Base-by-base conservation (phyloP, 2,797 vertebrate species). In the Meda fulgida region DNA sequence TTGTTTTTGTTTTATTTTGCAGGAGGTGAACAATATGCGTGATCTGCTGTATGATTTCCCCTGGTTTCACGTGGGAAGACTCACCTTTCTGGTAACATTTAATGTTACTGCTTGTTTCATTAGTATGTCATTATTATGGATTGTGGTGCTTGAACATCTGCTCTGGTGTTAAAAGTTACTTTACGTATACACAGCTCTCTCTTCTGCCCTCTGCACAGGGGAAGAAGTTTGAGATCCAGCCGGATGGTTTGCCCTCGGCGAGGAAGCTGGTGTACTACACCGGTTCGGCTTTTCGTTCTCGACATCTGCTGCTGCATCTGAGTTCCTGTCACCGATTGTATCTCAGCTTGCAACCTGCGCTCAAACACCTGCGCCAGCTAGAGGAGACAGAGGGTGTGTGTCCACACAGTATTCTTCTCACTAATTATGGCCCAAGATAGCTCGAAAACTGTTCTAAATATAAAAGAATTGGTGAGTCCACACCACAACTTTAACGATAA, bases 201-300 rank as follows among this genome's bases (percentile, higher is more conserved):
- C 69, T 82, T 31, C 81, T 80, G 80, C 80, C 67, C 75, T 90
- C 55, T 86, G 65, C 71, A 38, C 91, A 99, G 97, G 97, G 97
- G 1, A 97, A 97, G 89, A 97, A 95, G 92, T 97, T 98, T 80
- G 96, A 97, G 94, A 97, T 98, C 92, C 96, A 96, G 90, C 97
- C 96, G 29, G 97, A 97, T 51, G 97, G 97, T 77, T 93, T 96
- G 89, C 97, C 96, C 0, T 96, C 96, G 23, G 96, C 97, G 38
- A 94, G 94, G 89, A 98, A 97, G 89, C 91, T 97, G 87, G 95
- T 97, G 86, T 98, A 97, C 90, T 96, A 96, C 93, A 97, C 96
- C 0, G 96, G 97, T 40, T 97, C 97, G 0, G 94, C 97, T 0
- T 95, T 96, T 88, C 95, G 96, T 79, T 97, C 97, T 2, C 93